phyloP scores from a whole-genome alignment of 2,888 invertebrate species.

The Pristionchus fissidentatus region DNA sequence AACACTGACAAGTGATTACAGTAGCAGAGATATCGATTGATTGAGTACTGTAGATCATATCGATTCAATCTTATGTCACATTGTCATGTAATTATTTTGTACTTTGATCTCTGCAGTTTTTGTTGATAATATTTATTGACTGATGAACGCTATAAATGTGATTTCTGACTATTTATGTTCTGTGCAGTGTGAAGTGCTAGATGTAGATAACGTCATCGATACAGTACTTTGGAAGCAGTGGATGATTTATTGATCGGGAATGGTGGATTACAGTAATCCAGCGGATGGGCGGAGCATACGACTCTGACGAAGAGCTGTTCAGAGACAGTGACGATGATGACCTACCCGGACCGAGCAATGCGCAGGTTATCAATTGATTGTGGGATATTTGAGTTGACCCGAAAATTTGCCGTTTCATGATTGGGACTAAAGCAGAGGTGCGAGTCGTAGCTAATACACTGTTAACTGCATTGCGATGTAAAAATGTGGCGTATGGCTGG shows the following conservation, averaged over 20 bases:
- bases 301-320: not conserved
- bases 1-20: slow-evolving; percentile 57
- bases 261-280: not conserved
- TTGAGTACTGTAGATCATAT: not conserved
- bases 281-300: not conserved
- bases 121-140: not conserved
- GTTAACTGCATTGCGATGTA: too few species aligned
- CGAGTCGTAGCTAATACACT: too few species aligned
- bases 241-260: not conserved
- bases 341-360: slow-evolving; percentile 16
- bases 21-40: not conserved
- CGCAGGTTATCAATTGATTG: not conserved
- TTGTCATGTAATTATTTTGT: slow-evolving; percentile 3
- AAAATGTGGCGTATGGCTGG: too few species aligned
- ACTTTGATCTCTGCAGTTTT: slow-evolving; percentile 28
- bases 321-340: not conserved
- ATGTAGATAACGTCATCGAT: not conserved
- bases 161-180: not conserved
- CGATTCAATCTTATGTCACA: not conserved
- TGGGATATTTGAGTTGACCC: too few species aligned
- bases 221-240: not conserved
- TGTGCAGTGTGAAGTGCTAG: not conserved
- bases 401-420: too few species aligned
- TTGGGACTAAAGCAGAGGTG: too few species aligned
- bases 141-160: not conserved